Base-by-base conservation (phyloP, 2,797 vertebrate genomes). In the Mus caroli region DNA sequence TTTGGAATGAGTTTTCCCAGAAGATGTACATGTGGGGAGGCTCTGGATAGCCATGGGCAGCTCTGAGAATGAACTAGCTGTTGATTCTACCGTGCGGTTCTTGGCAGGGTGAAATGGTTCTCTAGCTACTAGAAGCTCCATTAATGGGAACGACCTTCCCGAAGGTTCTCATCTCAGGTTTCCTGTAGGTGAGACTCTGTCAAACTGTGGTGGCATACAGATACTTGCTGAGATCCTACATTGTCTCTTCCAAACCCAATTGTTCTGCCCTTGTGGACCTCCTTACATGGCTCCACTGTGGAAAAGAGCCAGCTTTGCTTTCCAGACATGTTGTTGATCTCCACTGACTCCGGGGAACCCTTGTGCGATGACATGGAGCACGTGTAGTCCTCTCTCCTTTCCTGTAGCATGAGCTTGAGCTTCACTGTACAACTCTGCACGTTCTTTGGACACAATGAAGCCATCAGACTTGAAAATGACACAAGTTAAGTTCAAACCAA, bases 261-360 rank as follows among this genome's bases (percentile, higher is more conserved):
- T 2, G 3, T 20, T 52, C 22, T 17, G 14, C 15, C 50, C 15
- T 54, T 6, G 2, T 0, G 6, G 1, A 24, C 8, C 20, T 19
- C 17, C 6, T 0, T 0, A 46, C 5, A 3, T 0, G 4, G 8
- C 34, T 11, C 34, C 6, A 1, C 26, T 20, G 1, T 15, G 5
- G 78, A 31, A 1, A 14, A n/a, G 50, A 73, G 11, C 10, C 3
- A 8, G 3, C 31, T 69, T 3, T 13, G 11, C 7, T 20, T 73
- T 60, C 17, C 12, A 4, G 19, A 3, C 2, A n/a, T 3, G 3
- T 31, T 2, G n/a, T 12, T 19, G 28, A 7, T 6, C 1, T 24
- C 15, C 52, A 7, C 8, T 20, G 75, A 86, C 4, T 54, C 43
- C 7, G 2, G 0, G 0, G 22, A 0, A 14, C 14, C 12, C 20